Percentiles rank a stretch among this genome's conserved stretches.
phyloP scores from a whole-genome alignment of 1,140 invertebrate genomes.

The Drosophila grimshawi region DNA sequence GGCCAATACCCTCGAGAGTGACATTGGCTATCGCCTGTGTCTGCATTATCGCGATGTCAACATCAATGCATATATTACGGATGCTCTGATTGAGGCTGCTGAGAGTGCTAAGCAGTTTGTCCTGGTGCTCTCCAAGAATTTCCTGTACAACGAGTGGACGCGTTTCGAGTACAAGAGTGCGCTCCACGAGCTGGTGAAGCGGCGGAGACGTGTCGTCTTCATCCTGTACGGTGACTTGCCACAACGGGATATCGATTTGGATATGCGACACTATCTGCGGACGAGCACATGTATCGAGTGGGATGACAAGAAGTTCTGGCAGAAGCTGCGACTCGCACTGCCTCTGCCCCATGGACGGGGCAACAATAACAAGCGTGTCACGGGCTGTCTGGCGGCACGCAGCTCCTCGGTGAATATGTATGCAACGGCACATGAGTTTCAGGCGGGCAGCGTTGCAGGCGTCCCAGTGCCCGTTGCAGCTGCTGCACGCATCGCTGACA shows the following conservation, averaged over 20 bases:
- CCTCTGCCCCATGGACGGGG: conserved; percentile 86
- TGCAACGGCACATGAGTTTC: conserved; percentile 85
- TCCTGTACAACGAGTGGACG: conserved; percentile 97
- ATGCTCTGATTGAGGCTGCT: conserved; percentile 95
- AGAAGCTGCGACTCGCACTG: conserved; percentile 95
- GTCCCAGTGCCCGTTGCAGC: conserved; percentile 30
- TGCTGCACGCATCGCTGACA: conserved; percentile 47
- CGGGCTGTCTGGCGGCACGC: conserved; percentile 57
- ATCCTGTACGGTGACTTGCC: conserved; percentile 93
- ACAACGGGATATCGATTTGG: conserved; percentile 93
- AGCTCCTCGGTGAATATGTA: conserved; percentile 87
- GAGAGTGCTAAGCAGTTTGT: conserved; percentile 95
- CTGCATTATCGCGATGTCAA: conserved; percentile 94
- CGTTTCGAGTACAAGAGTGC: conserved; percentile 96
- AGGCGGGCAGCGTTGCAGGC: conserved; percentile 40
- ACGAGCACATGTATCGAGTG: conserved; percentile 95
- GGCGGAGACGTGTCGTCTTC: conserved; percentile 92
- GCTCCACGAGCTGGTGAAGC: conserved; percentile 94
- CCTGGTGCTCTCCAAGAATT: conserved; percentile 95
- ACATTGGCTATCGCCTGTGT: conserved; percentile 91
- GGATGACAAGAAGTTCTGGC: conserved; percentile 97
- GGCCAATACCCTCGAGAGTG: conserved; percentile 92
- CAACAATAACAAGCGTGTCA: conserved; percentile 63
- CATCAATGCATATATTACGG: conserved; percentile 92
- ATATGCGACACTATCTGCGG: conserved; percentile 94